Base-by-base conservation (phyloP, 2,888 invertebrate genomes). In the Megalurothrips usitatus region DNA sequence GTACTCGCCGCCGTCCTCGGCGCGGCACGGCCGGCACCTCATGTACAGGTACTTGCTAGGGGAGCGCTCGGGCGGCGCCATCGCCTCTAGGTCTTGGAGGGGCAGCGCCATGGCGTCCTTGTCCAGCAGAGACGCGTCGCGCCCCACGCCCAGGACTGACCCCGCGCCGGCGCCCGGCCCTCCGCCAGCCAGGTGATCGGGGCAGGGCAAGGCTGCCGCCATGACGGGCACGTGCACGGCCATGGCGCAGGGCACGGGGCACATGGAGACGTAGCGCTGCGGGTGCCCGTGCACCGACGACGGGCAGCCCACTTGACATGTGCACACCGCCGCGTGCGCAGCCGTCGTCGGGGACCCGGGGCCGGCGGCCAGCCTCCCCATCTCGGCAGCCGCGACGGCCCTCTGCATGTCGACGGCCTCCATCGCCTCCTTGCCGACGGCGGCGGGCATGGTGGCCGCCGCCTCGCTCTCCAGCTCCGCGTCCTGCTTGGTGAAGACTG, bases 401-500 rank as follows among this genome's bases (percentile, higher is more conserved):
- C 6, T 19, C 19, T 58, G 58, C 58, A 43, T 43, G 34, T 43
- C 34, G 34, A 52, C 52, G 52, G 12, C 14, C 1, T 52, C 52
- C 52, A 17, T 52, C 52, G 12, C 14, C 52, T 17, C 52, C 12
- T 2, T 17, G 52, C 14, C 52, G 52, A 19, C 14, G 12, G 52
- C 52, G 6, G 3, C 52, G 52, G 52, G 52, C 19, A 17, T 19
- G 14, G 52, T 10, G 19, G 19, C 68, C 19, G 63, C 63, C 4
- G 68, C 68, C 23, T 68, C 68, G 68, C 68, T 68, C 68, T 68
- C 68, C n/a, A 68, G n/a, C 68, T 68, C 68, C 68, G 68, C 68
- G 68, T 68, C 68, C 68, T 68, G 68, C 68, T 68, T 68, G 23
- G 68, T 68, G 68, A 68, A 68, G 68, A 68, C 68, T 68, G 68